Evolutionary conservation across 2,113 vertebrate species (phyloP).

Genomic region (Zapornia atra): DNA sequence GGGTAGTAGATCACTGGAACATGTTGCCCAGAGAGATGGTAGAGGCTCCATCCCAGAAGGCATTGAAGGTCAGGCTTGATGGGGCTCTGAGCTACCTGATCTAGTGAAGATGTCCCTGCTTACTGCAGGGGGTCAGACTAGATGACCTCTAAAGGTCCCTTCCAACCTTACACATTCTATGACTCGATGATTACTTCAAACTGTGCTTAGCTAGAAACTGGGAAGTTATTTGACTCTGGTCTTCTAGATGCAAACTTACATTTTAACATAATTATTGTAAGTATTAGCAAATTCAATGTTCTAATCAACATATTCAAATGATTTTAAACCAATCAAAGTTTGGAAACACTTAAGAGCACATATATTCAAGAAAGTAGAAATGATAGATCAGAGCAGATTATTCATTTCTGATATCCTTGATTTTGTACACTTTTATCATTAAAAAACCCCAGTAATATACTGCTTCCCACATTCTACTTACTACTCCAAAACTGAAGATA

Average conservation of each 20-base stretch:
- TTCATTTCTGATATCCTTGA: neutral
- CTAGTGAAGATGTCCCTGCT: too few relatives aligned
- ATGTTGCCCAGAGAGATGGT: too few relatives aligned
- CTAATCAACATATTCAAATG: neutral
- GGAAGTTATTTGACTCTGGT: neutral
- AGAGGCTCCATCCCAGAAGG: too few relatives aligned
- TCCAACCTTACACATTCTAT: too few relatives aligned
- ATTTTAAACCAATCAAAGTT: neutral
- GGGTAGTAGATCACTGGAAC: too few relatives aligned
- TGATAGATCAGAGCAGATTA: neutral
- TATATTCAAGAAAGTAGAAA: neutral
- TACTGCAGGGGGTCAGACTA: too few relatives aligned
- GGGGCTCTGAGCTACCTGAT: too few relatives aligned
- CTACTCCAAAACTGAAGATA: conserved; percentile 95
- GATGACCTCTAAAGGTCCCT: too few relatives aligned
- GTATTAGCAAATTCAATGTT: neutral
- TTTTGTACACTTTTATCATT: neutral
- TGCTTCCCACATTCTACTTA: conserved; percentile 64
- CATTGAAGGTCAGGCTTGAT: too few relatives aligned
- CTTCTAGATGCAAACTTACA: neutral
- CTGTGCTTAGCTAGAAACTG: neutral
- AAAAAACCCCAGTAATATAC: neutral
- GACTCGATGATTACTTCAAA: neutral
- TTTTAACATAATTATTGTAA: neutral
- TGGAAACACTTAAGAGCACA: neutral